phyloP scores from a whole-genome alignment of 2,797 vertebrate genomes.

The Pterois miles region DNA sequence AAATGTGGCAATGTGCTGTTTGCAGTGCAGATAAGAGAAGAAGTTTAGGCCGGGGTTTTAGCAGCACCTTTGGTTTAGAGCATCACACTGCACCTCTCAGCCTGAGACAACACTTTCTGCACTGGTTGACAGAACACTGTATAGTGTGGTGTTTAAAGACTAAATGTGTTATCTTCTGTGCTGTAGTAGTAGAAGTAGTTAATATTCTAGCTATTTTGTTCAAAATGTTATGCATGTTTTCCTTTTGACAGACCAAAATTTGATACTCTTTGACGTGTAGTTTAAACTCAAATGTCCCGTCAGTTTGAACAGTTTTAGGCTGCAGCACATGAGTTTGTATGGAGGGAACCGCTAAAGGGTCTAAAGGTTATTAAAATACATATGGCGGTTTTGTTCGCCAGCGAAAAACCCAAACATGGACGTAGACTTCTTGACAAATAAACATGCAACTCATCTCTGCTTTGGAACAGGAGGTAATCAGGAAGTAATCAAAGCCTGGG shows the following conservation, averaged over 20 bases:
- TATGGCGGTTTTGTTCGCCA: not conserved
- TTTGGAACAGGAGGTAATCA: not conserved
- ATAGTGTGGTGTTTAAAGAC: constrained; percentile 14
- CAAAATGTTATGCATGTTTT: not conserved
- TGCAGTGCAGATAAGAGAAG: constrained; percentile 32
- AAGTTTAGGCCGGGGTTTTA: constrained; percentile 30
- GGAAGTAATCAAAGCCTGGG: constrained; percentile 26
- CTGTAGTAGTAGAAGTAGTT: no score
- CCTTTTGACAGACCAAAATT: not conserved
- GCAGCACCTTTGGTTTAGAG: constrained; percentile 49
- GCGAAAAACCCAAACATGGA: not conserved
- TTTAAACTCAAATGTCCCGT: not conserved
- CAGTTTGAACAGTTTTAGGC: not conserved
- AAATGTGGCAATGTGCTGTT: constrained; percentile 53
- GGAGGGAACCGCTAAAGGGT: not conserved
- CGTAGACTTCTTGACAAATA: not conserved
- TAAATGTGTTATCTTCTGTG: not conserved
- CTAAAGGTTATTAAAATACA: not conserved
- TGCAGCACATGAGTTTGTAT: not conserved
- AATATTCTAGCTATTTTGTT: not conserved
- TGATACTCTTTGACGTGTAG: not conserved
- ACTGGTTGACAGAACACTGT: constrained; percentile 27
- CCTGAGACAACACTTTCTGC: constrained; percentile 44
- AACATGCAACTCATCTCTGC: not conserved
- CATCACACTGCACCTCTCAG: constrained; percentile 38